phyloP scores from a whole-genome alignment of 2,888 invertebrate species.

The Bombylius discolor region DNA sequence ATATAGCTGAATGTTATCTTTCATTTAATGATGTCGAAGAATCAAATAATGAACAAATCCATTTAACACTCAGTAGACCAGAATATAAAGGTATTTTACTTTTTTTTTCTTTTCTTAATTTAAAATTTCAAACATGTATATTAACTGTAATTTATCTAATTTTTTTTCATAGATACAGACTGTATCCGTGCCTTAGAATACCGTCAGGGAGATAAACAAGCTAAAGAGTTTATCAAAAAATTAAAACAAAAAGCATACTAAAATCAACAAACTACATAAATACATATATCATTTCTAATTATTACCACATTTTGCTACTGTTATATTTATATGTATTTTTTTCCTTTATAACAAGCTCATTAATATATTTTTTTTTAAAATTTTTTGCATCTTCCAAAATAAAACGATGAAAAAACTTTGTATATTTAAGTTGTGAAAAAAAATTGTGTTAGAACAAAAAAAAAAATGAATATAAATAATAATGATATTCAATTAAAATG shows the following conservation, averaged over 20 bases:
- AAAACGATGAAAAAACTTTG: no score
- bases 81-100: constrained; percentile 44
- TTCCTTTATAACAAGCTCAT: no score
- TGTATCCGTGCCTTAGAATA: constrained; percentile 66
- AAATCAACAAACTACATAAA: not conserved
- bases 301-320: no score
- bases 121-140: not conserved
- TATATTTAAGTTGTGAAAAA: no score
- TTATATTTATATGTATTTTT: no score
- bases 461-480: no score
- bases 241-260: constrained; percentile 48
- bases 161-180: constrained; percentile 45
- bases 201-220: constrained; percentile 75
- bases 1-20: constrained; percentile 88
- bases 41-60: constrained; percentile 54
- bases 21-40: constrained; percentile 62
- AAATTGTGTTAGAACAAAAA: no score
- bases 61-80: constrained; percentile 58
- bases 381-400: no score
- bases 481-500: no score
- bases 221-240: constrained; percentile 77
- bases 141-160: constrained; percentile 1
- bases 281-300: no score
- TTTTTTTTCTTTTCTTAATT: not conserved
- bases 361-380: no score